Base-by-base conservation (phyloP, 2,888 invertebrate genomes). In the Apodemia mormo region DNA sequence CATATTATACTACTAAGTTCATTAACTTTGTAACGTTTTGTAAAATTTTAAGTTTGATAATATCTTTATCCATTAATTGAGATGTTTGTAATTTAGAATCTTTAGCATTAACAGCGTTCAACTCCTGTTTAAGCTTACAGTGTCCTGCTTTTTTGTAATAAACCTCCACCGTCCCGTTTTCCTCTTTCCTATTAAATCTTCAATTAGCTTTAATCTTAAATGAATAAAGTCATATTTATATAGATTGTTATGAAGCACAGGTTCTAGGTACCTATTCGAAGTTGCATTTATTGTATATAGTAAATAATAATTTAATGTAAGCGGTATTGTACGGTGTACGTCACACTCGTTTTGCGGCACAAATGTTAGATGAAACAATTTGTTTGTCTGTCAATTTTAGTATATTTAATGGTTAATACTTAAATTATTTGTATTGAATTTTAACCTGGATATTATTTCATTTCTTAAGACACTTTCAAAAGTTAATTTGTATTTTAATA, bases 261-360 rank as follows among this genome's bases (percentile, higher is more conserved):
- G 92, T 90, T 89, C 85, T 92, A 92, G 91, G 89, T 89, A 88
- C 61, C 61, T 61, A 61, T 86, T 84, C 85, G 85, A 87, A 84
- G 87, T 90, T 91, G 92, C 92, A 92, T 92, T 89, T 91, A 92
- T 88, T 93, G 93, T 93, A 93, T 87, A 93, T 92, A 93, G 88
- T 88, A 72, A 72, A 61, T 61, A 70, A 68, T 72, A 72, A 70
- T 67, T 54, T 68, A 70, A 89, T 91, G 76, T 90, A 90, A 89
- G 87, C 80, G 86, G 85, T 89, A 90, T 82, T 84, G 84, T 89
- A 87, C 85, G 86, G 89, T 91, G 89, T 90, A 77, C 73, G 82
- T 86, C 90, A 92, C 93, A 93, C 93, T 93, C 92, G 93, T 93
- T 93, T 92, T 92, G 88, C 86, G 88, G 92, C 93, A 92, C 93